These are phyloP conservation scores for Xiphydria camelus DNA, from an alignment of 2,888 invertebrate genomes.

Conservation along the genomic window DNA sequence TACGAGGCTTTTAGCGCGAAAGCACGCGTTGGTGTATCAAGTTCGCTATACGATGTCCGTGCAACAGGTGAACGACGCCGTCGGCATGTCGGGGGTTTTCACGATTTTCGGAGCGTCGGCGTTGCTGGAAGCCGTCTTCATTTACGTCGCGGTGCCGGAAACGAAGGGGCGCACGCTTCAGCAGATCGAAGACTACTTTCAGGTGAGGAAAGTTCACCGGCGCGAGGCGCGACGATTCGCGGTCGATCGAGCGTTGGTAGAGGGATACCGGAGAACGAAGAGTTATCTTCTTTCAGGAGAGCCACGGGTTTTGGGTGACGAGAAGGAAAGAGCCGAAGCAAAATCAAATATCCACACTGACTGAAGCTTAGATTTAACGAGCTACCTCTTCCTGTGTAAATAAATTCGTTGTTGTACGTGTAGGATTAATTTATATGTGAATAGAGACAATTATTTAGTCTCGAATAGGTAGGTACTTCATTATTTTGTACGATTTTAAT, in stretches of 20 bases:
- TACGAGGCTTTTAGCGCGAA: no score
- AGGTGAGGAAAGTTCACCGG: conserved; percentile 62
- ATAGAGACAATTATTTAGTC: no score
- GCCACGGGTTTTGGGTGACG: conserved; percentile 45
- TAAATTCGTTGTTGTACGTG: no score
- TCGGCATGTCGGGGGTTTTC: conserved; percentile 73
- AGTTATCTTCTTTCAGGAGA: conserved; percentile 31
- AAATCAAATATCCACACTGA: conserved; percentile 8
- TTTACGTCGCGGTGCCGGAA: conserved; percentile 73
- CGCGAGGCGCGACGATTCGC: no score
- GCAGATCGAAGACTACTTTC: conserved; percentile 80
- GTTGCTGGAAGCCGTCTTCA: conserved; percentile 65
- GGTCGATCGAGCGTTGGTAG: no score
- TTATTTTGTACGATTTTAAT: no score
- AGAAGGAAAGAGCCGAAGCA: conserved; percentile 29
- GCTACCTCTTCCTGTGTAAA: no score
- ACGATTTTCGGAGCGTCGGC: conserved; percentile 71
- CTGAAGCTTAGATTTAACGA: conserved; percentile 10
- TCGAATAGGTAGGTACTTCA: no score
- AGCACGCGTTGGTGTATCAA: background rate
- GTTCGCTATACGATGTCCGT: no score
- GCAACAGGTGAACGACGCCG: conserved; percentile 36
- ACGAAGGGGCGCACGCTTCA: conserved; percentile 72
- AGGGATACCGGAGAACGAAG: background rate
- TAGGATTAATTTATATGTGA: no score